phyloP scores from a whole-genome alignment of 2,113 vertebrate species.

The Pampusana beccarii region DNA sequence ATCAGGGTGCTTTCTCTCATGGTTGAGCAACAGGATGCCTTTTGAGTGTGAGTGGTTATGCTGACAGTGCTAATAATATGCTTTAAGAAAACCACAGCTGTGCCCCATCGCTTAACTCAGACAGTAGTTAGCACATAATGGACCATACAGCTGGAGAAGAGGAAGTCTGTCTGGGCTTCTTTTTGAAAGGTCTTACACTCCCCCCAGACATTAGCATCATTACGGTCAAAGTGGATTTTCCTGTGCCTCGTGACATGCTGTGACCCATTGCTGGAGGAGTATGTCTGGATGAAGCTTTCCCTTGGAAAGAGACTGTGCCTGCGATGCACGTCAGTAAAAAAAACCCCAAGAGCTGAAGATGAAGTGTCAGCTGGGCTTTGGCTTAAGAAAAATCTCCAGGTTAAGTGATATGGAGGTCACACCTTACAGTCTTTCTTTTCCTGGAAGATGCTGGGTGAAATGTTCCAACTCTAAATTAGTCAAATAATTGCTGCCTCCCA shows the following conservation, averaged over 20 bases:
- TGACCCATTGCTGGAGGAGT: not conserved
- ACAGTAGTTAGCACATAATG: accelerated
- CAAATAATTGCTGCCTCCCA: not conserved
- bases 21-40: not conserved
- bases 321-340: not conserved
- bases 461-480: slow-evolving; percentile 5
- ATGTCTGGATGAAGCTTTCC: not conserved
- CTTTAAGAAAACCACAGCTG: not conserved
- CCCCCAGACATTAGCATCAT: not conserved
- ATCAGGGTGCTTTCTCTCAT: not conserved
- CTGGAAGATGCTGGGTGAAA: not conserved
- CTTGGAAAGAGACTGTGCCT: not conserved
- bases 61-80: not conserved
- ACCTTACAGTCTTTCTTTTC: not conserved
- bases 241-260: not conserved
- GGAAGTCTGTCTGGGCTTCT: not conserved
- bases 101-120: not conserved
- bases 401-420: not conserved
- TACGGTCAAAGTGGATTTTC: not conserved
- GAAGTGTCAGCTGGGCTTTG: not conserved
- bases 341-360: not conserved
- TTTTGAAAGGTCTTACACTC: not conserved
- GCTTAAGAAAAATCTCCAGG: not conserved
- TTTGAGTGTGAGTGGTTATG: not conserved
- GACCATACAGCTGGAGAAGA: not conserved